Conservation (phyloP, 2,797 vertebrate genomes). For the Centroberyx gerrardi region DNA sequence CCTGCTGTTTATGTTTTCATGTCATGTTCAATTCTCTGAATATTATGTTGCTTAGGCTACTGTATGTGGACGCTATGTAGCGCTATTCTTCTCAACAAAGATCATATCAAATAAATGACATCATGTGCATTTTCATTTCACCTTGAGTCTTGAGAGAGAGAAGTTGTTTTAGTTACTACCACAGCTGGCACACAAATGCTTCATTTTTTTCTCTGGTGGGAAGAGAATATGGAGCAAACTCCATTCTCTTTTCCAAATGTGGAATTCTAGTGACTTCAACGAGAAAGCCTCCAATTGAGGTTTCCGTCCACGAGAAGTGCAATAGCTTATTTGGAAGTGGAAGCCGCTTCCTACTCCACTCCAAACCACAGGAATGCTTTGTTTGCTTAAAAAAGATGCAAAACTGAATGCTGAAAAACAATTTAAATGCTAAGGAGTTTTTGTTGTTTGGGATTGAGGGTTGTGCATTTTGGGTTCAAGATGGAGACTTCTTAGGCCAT, state of each 20-base stretch:
- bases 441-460: slow-evolving; percentile 38
- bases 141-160: slow-evolving; percentile 38
- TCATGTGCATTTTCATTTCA: slow-evolving; percentile 55
- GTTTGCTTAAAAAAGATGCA: slow-evolving; percentile 68
- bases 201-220: slow-evolving; percentile 23
- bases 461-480: slow-evolving; percentile 25
- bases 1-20: slow-evolving; percentile 21
- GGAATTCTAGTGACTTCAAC: slow-evolving; percentile 75
- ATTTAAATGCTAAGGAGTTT: slow-evolving; percentile 45
- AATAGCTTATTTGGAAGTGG: slow-evolving; percentile 73
- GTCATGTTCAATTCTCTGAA: slow-evolving; percentile 11
- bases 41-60: not conserved
- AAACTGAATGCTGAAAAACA: slow-evolving; percentile 55
- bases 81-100: slow-evolving; percentile 26
- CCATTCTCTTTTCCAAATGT: slow-evolving; percentile 69
- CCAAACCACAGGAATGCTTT: slow-evolving; percentile 78
- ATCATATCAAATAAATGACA: slow-evolving; percentile 45
- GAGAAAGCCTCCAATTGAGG: slow-evolving; percentile 78
- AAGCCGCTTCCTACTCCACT: slow-evolving; percentile 65
- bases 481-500: not conserved
- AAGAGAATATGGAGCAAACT: slow-evolving; percentile 61
- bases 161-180: slow-evolving; percentile 20
- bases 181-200: slow-evolving; percentile 59
- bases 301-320: slow-evolving; percentile 74
- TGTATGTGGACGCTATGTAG: slow-evolving; percentile 4